Evolutionary conservation across 1,140 invertebrate genomes (phyloP), one percentile per base, ranked within the genome.

Genomic region (Cotesia chilonis): DNA sequence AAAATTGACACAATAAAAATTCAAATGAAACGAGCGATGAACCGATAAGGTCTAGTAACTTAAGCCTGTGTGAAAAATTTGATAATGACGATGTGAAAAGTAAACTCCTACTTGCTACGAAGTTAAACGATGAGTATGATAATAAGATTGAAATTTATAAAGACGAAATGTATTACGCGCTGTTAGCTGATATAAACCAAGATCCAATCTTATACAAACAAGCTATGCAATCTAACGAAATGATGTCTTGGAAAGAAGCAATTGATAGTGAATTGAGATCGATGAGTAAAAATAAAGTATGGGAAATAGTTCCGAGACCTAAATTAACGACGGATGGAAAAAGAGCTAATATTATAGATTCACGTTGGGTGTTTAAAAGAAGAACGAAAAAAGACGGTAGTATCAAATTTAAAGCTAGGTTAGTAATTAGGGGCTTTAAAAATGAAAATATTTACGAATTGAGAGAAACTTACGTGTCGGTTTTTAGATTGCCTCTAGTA

Each of bases 211-310:
- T n/a, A 35, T 67, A 67, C 20, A 35, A 67, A n/a, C 17, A 67
- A 7, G 64, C 64, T 7, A 67, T 51, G 38, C 17, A 14, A 47
- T 2, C 12, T 20, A 14, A 67, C 17, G 17, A 67, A 20, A 35
- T 5, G 36, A 52, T n/a, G 6, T 4, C 4, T 9, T 67, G 64
- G 64, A 41, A 67, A 67, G 12, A 14, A 36, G 64, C 64, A 17
- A 17, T 67, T 51, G 51, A 67, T 14, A 12, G 35, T 9, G 64
- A 67, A 14, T 52, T 67, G 35, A 6, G 17, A 12, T 67, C 64
- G 4, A 51, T 67, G 64, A 52, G 14, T 47, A 35, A 47, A 67
- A 67, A 67, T 35, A 35, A 67, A 9, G 64, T 67, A 12, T 51
- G 64, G 41, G 35, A 47, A 51, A 47, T 67, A 7, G 64, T 67